phyloP scores from a whole-genome alignment of 2,888 invertebrate species.

The Galeruca laticollis region DNA sequence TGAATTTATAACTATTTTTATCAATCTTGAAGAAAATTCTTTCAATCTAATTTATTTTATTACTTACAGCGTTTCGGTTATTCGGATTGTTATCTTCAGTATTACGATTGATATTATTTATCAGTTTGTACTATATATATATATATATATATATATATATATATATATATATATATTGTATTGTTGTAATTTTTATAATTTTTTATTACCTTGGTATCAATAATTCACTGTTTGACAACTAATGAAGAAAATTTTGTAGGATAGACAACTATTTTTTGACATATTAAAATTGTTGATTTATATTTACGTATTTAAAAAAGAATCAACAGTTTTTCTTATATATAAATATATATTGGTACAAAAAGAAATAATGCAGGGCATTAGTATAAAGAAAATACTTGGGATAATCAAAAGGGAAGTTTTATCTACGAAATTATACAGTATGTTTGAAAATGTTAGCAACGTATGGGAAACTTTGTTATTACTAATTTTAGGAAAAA shows the following conservation, averaged over 20 bases:
- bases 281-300: conserved; percentile 31
- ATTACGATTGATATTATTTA: neutral
- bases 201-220: conserved; percentile 41
- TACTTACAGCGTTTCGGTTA: too few species aligned
- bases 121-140: conserved; percentile 37
- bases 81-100: too few species aligned
- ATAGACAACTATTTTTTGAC: conserved; percentile 43
- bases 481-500: too few species aligned
- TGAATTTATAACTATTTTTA: too few species aligned
- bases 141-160: conserved; percentile 37
- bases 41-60: too few species aligned
- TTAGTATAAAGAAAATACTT: conserved; percentile 34
- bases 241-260: conserved; percentile 42
- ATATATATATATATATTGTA: conserved; percentile 35
- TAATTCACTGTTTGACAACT: conserved; percentile 40
- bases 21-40: too few species aligned
- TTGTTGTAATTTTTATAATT: too few species aligned
- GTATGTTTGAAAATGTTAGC: too few species aligned
- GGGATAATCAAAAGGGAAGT: conserved; percentile 24
- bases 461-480: too few species aligned
- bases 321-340: conserved; percentile 23
- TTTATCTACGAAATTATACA: conserved; percentile 8
- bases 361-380: conserved; percentile 46
- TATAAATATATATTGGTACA: too few species aligned
- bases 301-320: conserved; percentile 2